Percentiles rank a stretch among this genome's conserved stretches.
Conservation (phyloP, 2,888 invertebrate genomes). For the Drosophila formosana region DNA sequence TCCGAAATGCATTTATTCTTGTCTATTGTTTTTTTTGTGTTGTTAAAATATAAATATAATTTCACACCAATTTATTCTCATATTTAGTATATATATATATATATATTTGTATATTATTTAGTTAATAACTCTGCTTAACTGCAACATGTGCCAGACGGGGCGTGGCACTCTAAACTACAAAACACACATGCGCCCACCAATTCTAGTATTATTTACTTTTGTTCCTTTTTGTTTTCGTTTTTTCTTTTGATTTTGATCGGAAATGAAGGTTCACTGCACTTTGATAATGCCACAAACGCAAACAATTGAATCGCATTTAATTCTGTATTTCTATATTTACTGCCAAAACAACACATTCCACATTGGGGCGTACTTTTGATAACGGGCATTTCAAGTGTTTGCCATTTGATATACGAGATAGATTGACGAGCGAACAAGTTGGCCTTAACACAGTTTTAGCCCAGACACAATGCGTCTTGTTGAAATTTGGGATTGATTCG, state of each 20-base stretch:
- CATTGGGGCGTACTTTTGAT: constrained; percentile 11
- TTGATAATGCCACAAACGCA: constrained; percentile 11
- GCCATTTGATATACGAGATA: constrained; percentile 11
- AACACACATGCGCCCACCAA: constrained; percentile 3
- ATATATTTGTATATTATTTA: constrained; percentile 41
- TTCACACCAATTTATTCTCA: constrained; percentile 18
- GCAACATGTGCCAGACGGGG: constrained; percentile 57
- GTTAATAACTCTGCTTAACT: constrained; percentile 64
- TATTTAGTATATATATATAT: constrained; percentile 34
- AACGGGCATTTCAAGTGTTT: constrained; percentile 22
- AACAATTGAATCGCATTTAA: neutral
- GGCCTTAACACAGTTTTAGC: neutral
- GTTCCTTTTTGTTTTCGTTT: neutral
- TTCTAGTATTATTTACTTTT: neutral
- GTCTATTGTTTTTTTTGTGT: constrained; percentile 36
- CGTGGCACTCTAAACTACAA: constrained; percentile 22
- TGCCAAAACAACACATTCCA: constrained; percentile 12
- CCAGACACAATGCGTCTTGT: constrained; percentile 15
- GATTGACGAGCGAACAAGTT: neutral
- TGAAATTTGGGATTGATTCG: neutral
- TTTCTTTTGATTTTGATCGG: constrained; percentile 19
- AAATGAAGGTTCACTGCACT: constrained; percentile 21
- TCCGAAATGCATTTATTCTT: constrained; percentile 29
- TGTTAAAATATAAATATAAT: constrained; percentile 10
- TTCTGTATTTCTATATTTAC: constrained; percentile 1